A percentile compares a stretch with the other conserved stretches of the same genome.
These are phyloP conservation scores for Dendroctonus valens DNA, from an alignment of 1,140 invertebrate species.

Conservation along the genomic window DNA sequence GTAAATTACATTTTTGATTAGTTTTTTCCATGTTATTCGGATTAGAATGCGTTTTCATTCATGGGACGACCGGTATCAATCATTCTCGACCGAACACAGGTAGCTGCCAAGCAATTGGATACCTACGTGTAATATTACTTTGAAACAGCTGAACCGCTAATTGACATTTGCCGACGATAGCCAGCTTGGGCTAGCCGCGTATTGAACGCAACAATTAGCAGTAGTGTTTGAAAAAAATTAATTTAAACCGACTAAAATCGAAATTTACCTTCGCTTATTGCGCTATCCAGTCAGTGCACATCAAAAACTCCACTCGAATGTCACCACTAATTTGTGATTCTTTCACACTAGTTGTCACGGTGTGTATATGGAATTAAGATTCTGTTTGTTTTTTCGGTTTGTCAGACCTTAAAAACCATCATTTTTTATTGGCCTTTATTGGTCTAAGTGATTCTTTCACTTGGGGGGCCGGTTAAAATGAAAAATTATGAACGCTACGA, in stretches of 20 bases:
- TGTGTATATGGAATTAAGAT: conserved; percentile 11
- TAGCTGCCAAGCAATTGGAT: conserved; percentile 20
- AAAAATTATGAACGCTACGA: no score
- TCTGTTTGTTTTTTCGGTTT: conserved; percentile 19
- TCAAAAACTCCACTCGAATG: conserved; percentile 17
- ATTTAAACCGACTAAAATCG: no score
- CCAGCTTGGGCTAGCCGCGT: no score
- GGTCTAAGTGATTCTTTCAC: conserved; percentile 1
- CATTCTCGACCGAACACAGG: conserved; percentile 23
- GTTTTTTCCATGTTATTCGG: conserved; percentile 18
- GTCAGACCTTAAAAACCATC: background rate
- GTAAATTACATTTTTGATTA: conserved; percentile 26
- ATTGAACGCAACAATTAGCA: no score
- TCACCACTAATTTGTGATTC: conserved; percentile 17
- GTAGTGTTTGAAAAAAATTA: no score
- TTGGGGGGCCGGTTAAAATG: no score
- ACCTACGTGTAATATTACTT: conserved; percentile 27
- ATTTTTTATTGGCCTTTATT: conserved; percentile 9
- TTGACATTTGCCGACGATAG: background rate
- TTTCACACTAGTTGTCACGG: conserved; percentile 18
- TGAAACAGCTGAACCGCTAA: conserved; percentile 7
- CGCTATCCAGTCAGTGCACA: no score
- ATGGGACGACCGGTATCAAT: conserved; percentile 18
- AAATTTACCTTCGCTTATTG: no score
- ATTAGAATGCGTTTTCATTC: conserved; percentile 26